Evolutionary conservation across 2,888 invertebrate species (phyloP).

Genomic region (Bedellia somnulentella): DNA sequence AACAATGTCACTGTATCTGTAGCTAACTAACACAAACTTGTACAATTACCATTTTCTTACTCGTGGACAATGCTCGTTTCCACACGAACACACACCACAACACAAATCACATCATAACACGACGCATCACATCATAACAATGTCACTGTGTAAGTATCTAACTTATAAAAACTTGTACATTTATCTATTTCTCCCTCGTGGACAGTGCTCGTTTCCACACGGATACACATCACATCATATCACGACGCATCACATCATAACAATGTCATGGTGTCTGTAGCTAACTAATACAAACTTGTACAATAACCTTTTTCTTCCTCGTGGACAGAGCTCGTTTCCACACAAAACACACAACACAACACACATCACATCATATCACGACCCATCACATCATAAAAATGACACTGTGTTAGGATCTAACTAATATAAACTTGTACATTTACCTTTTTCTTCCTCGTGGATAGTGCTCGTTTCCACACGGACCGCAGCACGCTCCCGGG

Average conservation of each 20-base stretch:
- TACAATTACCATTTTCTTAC: conserved; percentile 15
- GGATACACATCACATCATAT: conserved; percentile 17
- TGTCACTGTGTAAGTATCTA: too few relatives aligned
- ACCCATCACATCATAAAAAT: too few relatives aligned
- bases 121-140: too few relatives aligned
- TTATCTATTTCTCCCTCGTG: conserved; percentile 21
- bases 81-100: conserved; percentile 33
- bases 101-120: too few relatives aligned
- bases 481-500: conserved; percentile 31
- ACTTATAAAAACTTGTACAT: too few relatives aligned
- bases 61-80: conserved; percentile 40
- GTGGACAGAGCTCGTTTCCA: not conserved
- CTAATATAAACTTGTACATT: too few relatives aligned
- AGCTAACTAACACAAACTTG: too few relatives aligned
- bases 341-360: too few relatives aligned
- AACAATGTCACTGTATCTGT: too few relatives aligned
- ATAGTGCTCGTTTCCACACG: conserved; percentile 42
- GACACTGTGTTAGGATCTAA: too few relatives aligned
- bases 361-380: too few relatives aligned
- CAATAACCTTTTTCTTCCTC: not conserved
- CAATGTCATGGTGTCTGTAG: conserved; percentile 8
- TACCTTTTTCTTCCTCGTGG: conserved; percentile 24
- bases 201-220: conserved; percentile 45
- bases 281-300: too few relatives aligned
- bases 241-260: not conserved